Percentiles rank a stretch among this genome's conserved stretches.
Conservation (phyloP, 2,797 vertebrate species). For the Cossypha caffra region DNA sequence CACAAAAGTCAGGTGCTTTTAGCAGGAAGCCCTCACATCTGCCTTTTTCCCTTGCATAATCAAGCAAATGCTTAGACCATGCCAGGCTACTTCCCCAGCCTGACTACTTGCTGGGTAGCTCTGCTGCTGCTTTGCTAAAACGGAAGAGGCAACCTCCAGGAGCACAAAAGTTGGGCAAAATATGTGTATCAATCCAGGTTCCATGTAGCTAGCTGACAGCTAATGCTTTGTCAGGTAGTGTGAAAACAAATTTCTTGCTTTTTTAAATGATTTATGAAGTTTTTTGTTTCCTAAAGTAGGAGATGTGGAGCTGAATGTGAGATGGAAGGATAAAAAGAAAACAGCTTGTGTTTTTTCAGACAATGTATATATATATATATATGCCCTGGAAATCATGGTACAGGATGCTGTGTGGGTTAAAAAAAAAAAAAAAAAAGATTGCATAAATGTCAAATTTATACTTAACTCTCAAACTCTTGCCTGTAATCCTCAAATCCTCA, state of each 20-base stretch:
- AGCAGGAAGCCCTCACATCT: not conserved
- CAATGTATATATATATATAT: not conserved
- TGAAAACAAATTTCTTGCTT: not conserved
- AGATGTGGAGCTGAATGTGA: not conserved
- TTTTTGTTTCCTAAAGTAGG: not conserved
- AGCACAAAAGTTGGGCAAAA: not conserved
- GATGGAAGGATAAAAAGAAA: not conserved
- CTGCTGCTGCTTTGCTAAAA: not conserved
- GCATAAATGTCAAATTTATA: not conserved
- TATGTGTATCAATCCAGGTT: not conserved
- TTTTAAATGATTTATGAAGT: not conserved
- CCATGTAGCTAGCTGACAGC: accelerated
- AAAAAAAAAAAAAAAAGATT: not conserved
- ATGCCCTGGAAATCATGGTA: not conserved
- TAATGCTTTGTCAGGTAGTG: not conserved
- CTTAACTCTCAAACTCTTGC: not conserved
- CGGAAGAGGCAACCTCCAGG: not conserved
- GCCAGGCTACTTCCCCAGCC: not conserved
- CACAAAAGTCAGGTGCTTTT: not conserved
- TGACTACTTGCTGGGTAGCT: not conserved
- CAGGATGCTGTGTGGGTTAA: not conserved
- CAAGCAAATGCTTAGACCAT: not conserved
- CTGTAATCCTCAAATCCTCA: not conserved
- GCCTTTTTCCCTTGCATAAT: not conserved
- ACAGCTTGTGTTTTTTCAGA: not conserved